Evolutionary conservation across 2,113 vertebrate genomes (phyloP), one percentile per base, ranked within the genome.

Genomic region (Probosciger aterrimus): DNA sequence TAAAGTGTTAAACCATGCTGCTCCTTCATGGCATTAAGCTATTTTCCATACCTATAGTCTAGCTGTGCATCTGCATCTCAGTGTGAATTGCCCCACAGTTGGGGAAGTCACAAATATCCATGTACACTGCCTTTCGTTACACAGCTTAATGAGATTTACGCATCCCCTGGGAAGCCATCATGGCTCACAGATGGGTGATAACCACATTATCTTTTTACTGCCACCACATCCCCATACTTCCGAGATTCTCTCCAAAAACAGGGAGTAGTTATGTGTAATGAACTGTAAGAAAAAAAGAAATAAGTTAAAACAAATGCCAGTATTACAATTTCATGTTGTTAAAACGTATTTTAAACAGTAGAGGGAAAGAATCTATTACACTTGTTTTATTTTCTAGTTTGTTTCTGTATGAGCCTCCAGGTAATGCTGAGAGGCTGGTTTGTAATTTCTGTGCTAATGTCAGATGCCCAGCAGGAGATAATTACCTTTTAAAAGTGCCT

Each of bases 401-500:
- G 28, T 74, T 92, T 88, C 33, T 4, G 0, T 39, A 19, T 46
- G 37, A 92, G 43, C 46, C 44, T 91, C 53, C 59, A 85, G 85
- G 59, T 93, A 93, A 39, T 37, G n/a, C 37, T 82, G 65, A 62
- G 77, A 18, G 25, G 39, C 55, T 28, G 47, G 25, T 71, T 70
- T 83, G 73, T 68, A 31, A 75, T 82, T 94, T 94, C 68, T 78
- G 15, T 78, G 55, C 41, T 93, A 35, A 82, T 74, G 35, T 82
- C 88, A 88, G 77, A 84, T 84, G 80, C 28, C 33, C 91, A 92
- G 76, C 16, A 59, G 76, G 86, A 97, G 69, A 88, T 86, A 96
- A 93, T 93, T 95, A 83, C 71, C 64, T 96, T 93, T 96, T 60
- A 93, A 88, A 88, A 74, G 50, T 24, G 46, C 28, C 46, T 96